Percentiles rank a stretch among this genome's conserved stretches.
phyloP scores from a whole-genome alignment of 2,888 invertebrate species.

The Drosophila borborema region DNA sequence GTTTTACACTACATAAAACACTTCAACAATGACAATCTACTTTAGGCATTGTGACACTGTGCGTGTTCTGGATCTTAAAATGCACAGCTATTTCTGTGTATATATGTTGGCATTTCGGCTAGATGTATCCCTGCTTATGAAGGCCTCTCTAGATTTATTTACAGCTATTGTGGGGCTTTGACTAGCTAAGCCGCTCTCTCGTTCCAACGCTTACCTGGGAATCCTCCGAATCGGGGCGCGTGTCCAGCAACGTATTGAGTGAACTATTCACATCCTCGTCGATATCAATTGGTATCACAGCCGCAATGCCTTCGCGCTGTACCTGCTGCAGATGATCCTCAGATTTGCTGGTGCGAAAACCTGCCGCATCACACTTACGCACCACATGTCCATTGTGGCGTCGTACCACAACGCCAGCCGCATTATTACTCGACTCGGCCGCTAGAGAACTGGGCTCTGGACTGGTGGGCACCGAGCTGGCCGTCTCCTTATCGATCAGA shows the following conservation, averaged over 20 bases:
- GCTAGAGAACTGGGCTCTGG: slow-evolving; percentile 86
- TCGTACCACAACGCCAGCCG: slow-evolving; percentile 84
- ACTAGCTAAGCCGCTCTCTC: background rate
- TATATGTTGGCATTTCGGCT: slow-evolving; percentile 7
- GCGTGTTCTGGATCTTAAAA: slow-evolving; percentile 29
- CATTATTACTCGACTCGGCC: slow-evolving; percentile 86
- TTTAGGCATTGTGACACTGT: slow-evolving; percentile 32
- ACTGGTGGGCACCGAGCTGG: slow-evolving; percentile 90
- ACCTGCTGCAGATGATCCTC: slow-evolving; percentile 94
- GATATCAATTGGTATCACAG: slow-evolving; percentile 94
- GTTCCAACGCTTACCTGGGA: slow-evolving; percentile 82
- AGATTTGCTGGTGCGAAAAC: slow-evolving; percentile 94
- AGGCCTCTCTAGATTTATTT: slow-evolving; percentile 5
- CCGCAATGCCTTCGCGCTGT: slow-evolving; percentile 88
- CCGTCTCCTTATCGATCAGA: slow-evolving; percentile 84
- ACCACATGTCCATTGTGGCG: slow-evolving; percentile 86
- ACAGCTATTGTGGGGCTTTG: background rate
- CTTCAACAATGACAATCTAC: slow-evolving; percentile 11
- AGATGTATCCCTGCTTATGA: background rate
- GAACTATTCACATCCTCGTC: slow-evolving; percentile 97
- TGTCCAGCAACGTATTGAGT: slow-evolving; percentile 94
- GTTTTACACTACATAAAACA: slow-evolving; percentile 11
- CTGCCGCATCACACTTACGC: slow-evolving; percentile 87
- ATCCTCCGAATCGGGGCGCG: slow-evolving; percentile 87
- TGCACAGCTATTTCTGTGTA: slow-evolving; percentile 8